A percentile compares a stretch with the other conserved stretches of the same genome.
Conservation (phyloP, 2,888 invertebrate genomes). For the Furcula furcula region DNA sequence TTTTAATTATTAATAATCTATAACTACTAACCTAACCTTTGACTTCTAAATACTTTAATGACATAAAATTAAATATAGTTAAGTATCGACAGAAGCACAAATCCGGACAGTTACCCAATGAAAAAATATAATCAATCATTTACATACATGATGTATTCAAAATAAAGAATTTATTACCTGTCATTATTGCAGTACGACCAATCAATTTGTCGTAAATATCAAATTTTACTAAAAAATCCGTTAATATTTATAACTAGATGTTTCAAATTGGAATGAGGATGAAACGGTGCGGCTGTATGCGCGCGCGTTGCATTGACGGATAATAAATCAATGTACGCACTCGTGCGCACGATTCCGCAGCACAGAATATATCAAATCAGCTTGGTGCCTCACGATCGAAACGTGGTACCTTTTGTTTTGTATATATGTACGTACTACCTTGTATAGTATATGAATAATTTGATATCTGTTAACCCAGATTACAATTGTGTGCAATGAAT, state of each 20-base stretch:
- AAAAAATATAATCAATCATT: conserved; percentile 43
- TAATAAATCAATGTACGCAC: conserved; percentile 65
- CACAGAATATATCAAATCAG: conserved; percentile 71
- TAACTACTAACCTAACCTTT: conserved; percentile 7
- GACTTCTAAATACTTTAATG: conserved; percentile 16
- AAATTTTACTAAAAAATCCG: conserved; percentile 35
- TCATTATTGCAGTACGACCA: conserved; percentile 56
- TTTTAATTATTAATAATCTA: conserved; percentile 17
- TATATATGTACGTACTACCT: conserved; percentile 32
- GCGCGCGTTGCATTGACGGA: conserved; percentile 25
- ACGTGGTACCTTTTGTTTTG: conserved; percentile 66
- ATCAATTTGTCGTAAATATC: conserved; percentile 53
- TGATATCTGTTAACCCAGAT: conserved; percentile 62
- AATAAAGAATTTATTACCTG: conserved; percentile 62
- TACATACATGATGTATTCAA: conserved; percentile 28
- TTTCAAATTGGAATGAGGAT: conserved; percentile 24
- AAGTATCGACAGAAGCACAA: conserved; percentile 23
- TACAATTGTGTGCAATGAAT: conserved; percentile 27
- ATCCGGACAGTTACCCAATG: conserved; percentile 13
- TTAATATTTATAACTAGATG: conserved; percentile 35
- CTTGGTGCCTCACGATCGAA: conserved; percentile 76
- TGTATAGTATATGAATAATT: conserved; percentile 43
- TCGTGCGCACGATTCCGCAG: conserved; percentile 70
- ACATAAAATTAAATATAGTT: conserved; percentile 19
- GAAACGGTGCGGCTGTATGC: conserved; percentile 12